Evolutionary conservation across 2,888 invertebrate species (phyloP), one percentile per base, ranked within the genome.

Genomic region (Amiota communis): DNA sequence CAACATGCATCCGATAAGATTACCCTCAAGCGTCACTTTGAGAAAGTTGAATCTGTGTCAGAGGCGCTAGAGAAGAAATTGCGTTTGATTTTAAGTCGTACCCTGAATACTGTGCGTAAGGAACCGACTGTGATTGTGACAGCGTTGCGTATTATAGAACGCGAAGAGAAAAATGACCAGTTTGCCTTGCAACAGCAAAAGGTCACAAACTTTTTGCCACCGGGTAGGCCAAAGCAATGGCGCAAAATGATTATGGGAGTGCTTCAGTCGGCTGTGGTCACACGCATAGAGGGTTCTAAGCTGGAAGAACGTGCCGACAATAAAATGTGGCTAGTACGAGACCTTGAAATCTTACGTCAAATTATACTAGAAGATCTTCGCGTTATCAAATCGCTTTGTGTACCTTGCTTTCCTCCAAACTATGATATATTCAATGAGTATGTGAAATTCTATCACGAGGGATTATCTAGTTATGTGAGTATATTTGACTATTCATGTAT

Each of bases 81-180:
- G 64, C 95, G 96, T 87, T 91, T 98, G 64, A 95, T 98, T 76
- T 89, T 99, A 71, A 95, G 95, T 75, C 92, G 98, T 74, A 97
- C 98, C 1, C 90, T 99, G 65, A 97, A 98, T 86, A 98, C 97
- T 1, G 98, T 98, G 0, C 92, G 98, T 23, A 97, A 98, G 88
- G 97, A 98, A 86, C 97, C 97, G 0, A 97, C 97, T 0, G 94
- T 97, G 10, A 96, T 99, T 80, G 99, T 99, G 0, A 98, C 98
- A 9, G 98, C 97, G 0, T 89, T 99, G 53, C 92, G 99, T 79
- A 98, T 99, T 72, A 97, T 99, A 82, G 99, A 99, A 89, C 91
- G 99, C 72, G 99, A 99, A 89, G 98, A 99, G 87, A 96, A 96
- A 90, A 94, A 96, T 49, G 99, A 99, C 91, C 93, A 93, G 81